These are phyloP conservation scores for Peromyscus eremicus DNA, from an alignment of 2,797 vertebrate genomes.

Conservation along the genomic window DNA sequence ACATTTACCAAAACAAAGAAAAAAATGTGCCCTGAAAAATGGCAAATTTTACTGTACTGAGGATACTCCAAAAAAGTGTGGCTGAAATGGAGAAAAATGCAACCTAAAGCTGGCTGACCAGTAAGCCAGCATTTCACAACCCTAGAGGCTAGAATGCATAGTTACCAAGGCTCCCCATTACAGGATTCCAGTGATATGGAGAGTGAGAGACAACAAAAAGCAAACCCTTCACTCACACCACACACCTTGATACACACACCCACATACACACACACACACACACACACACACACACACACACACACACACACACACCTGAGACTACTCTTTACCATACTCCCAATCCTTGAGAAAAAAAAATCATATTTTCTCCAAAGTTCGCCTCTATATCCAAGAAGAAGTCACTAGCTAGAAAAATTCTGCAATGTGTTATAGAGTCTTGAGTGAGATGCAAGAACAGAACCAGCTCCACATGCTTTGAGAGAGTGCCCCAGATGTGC, in stretches of 20 bases:
- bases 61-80: background rate
- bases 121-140: background rate
- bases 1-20: conserved; percentile 6
- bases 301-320: background rate
- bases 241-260: background rate
- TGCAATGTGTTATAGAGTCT: background rate
- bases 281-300: too few relatives aligned
- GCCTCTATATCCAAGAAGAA: background rate
- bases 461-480: background rate
- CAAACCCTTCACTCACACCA: background rate
- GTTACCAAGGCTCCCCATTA: background rate
- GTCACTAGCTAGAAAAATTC: background rate
- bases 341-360: background rate
- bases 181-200: background rate
- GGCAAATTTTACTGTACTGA: background rate
- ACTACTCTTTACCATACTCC: background rate
- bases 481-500: background rate
- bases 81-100: background rate
- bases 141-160: background rate
- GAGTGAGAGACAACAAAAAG: background rate
- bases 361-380: background rate
- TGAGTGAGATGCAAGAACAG: background rate
- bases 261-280: background rate
- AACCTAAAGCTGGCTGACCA: background rate
- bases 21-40: background rate